Evolutionary conservation across 2,888 invertebrate genomes (phyloP).

Genomic region (Crioceris asparagi): DNA sequence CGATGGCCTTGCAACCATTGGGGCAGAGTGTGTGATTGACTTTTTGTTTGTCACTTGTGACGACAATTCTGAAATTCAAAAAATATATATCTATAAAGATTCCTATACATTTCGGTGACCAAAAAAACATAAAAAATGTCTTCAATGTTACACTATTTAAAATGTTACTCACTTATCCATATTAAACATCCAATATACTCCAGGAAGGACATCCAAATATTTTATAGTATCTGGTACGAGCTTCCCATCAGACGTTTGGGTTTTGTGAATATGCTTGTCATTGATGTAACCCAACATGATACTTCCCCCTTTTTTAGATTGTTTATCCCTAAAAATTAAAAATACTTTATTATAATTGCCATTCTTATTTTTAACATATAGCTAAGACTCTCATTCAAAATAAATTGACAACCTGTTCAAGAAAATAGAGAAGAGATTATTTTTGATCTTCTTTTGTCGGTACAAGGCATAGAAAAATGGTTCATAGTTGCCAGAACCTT

Average conservation of each 20-base stretch:
- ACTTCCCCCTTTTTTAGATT: slow-evolving; percentile 44
- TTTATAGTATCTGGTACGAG: slow-evolving; percentile 43
- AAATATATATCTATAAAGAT: too few species aligned
- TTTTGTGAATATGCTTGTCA: slow-evolving; percentile 44
- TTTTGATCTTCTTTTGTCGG: slow-evolving; percentile 39
- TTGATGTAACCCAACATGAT: slow-evolving; percentile 54
- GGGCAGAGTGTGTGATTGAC: slow-evolving; percentile 32
- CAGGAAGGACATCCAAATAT: slow-evolving; percentile 46
- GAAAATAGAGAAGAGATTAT: slow-evolving; percentile 57
- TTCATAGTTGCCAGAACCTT: slow-evolving; percentile 42
- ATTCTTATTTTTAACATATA: background rate
- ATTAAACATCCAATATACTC: slow-evolving; percentile 55
- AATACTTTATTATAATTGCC: background rate
- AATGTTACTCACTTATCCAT: slow-evolving; percentile 47
- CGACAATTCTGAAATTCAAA: too few species aligned
- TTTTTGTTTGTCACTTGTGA: too few species aligned
- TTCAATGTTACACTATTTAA: too few species aligned
- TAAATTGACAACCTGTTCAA: slow-evolving; percentile 46
- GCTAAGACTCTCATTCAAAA: background rate
- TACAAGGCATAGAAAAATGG: slow-evolving; percentile 59
- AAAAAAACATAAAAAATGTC: too few species aligned
- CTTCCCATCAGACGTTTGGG: slow-evolving; percentile 17
- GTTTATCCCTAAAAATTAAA: slow-evolving; percentile 41
- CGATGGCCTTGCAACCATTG: slow-evolving; percentile 33
- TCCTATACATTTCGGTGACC: too few species aligned